A percentile compares a stretch with the other conserved stretches of the same genome.
Evolutionary conservation across 2,113 vertebrate species (phyloP).

Genomic region (Planiliza haematocheilus): DNA sequence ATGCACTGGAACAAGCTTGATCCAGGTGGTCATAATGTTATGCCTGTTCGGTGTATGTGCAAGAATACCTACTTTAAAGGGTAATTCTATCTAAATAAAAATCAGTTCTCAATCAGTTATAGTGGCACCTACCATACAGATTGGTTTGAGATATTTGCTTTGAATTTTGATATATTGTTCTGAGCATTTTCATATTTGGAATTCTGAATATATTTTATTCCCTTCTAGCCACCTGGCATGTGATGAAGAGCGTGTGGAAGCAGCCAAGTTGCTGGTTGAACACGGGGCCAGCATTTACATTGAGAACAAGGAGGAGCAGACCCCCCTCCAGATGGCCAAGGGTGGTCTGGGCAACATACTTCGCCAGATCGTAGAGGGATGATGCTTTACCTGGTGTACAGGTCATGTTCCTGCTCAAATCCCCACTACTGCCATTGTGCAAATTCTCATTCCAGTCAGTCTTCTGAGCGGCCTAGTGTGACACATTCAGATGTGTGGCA

Average conservation of each 20-base stretch:
- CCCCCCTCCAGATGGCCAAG: constrained; percentile 92
- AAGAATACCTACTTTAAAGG: too few relatives aligned
- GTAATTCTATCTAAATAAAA: too few relatives aligned
- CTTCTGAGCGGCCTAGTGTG: constrained; percentile 4
- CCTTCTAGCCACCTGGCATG: constrained; percentile 93
- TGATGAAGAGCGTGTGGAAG: constrained; percentile 94
- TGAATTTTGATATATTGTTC: neutral
- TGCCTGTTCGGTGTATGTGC: too few relatives aligned
- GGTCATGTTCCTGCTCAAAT: neutral
- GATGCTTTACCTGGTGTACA: constrained; percentile 39
- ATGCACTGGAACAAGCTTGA: too few relatives aligned
- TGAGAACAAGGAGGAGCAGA: constrained; percentile 97
- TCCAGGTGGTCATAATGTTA: too few relatives aligned
- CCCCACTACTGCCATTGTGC: neutral
- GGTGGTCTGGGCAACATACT: constrained; percentile 88
- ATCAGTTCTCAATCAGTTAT: too few relatives aligned
- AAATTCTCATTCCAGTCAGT: constrained; percentile 15
- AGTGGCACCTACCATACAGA: too few relatives aligned
- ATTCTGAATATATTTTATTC: neutral
- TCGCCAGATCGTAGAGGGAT: constrained; percentile 90
- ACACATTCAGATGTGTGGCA: constrained; percentile 4
- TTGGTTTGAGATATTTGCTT: neutral
- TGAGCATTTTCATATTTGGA: too few relatives aligned
- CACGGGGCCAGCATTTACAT: constrained; percentile 96
- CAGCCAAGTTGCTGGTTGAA: constrained; percentile 94